Percentiles rank a stretch among this genome's conserved stretches.
Evolutionary conservation across 2,888 invertebrate species (phyloP).

Genomic region (Folsomia manolachei): DNA sequence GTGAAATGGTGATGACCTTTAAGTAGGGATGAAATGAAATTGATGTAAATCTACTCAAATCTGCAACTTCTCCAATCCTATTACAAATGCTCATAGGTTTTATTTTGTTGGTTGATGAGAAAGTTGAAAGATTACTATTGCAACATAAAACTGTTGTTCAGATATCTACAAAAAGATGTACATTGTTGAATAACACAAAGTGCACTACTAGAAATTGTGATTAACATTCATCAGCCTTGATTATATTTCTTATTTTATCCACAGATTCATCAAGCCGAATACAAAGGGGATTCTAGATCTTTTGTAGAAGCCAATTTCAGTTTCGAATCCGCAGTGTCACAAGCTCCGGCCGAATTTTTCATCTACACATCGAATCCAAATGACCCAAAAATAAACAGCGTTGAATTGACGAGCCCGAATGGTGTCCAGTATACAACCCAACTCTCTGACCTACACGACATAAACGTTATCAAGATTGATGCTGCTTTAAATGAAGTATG

Average conservation of each 20-base stretch:
- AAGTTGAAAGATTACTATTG: too few relatives aligned
- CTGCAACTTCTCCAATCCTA: not conserved
- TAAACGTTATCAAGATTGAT: conserved; percentile 49
- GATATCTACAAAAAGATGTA: too few relatives aligned
- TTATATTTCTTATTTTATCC: conserved; percentile 25
- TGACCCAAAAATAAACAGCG: conserved; percentile 46
- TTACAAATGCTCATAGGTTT: too few relatives aligned
- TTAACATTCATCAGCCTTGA: too few relatives aligned
- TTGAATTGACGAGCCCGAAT: conserved; percentile 49
- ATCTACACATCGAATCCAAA: conserved; percentile 49
- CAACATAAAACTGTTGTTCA: too few relatives aligned
- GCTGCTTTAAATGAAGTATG: conserved; percentile 48
- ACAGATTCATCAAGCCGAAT: conserved; percentile 47
- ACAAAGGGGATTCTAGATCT: conserved; percentile 47
- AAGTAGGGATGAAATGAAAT: conserved; percentile 1
- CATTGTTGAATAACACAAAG: too few relatives aligned
- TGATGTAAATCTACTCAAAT: not conserved
- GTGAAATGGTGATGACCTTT: not conserved
- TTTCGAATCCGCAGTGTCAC: conserved; percentile 45
- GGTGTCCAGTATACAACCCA: conserved; percentile 47
- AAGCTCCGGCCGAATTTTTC: conserved; percentile 48
- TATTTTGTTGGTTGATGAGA: not conserved
- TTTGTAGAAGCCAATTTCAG: conserved; percentile 49
- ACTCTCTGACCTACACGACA: conserved; percentile 48
- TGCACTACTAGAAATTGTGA: too few relatives aligned